Evolutionary conservation across 2,797 vertebrate genomes (phyloP).

Genomic region (Echeneis naucrates): DNA sequence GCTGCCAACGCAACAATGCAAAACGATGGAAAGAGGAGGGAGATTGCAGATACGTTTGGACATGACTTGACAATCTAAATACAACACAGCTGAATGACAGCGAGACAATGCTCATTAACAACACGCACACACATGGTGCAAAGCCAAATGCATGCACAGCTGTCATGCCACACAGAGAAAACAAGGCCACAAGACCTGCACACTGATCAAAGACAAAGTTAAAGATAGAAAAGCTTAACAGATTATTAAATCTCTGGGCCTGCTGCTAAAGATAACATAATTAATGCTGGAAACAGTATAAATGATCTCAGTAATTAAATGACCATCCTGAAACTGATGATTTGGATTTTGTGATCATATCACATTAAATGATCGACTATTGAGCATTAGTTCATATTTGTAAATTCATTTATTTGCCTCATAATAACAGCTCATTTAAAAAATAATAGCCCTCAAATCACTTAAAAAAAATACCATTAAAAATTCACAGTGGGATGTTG

Average conservation of each 20-base stretch:
- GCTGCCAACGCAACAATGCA: constrained; percentile 2
- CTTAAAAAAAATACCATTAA: background rate
- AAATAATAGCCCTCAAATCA: background rate
- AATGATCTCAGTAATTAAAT: constrained; percentile 57
- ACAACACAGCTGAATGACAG: constrained; percentile 39
- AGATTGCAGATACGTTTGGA: constrained; percentile 23
- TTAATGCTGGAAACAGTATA: constrained; percentile 34
- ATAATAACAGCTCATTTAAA: background rate
- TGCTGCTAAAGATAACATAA: constrained; percentile 44
- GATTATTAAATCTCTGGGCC: constrained; percentile 65
- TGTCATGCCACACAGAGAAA: constrained; percentile 16
- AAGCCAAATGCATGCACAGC: constrained; percentile 36
- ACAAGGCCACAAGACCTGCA: constrained; percentile 42
- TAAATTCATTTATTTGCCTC: constrained; percentile 10
- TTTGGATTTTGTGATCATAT: constrained; percentile 16
- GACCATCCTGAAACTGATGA: constrained; percentile 15
- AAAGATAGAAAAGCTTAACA: constrained; percentile 50
- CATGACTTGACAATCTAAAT: constrained; percentile 52
- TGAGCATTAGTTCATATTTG: constrained; percentile 35
- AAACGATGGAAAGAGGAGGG: constrained; percentile 4
- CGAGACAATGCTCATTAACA: constrained; percentile 37
- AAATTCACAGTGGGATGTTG: background rate
- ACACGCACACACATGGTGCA: constrained; percentile 5
- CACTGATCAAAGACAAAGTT: constrained; percentile 53
- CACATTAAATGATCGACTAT: constrained; percentile 29